A percentile compares a stretch with the other conserved stretches of the same genome.
Conservation (phyloP, 2,888 invertebrate species). For the Drosophila borealis region DNA sequence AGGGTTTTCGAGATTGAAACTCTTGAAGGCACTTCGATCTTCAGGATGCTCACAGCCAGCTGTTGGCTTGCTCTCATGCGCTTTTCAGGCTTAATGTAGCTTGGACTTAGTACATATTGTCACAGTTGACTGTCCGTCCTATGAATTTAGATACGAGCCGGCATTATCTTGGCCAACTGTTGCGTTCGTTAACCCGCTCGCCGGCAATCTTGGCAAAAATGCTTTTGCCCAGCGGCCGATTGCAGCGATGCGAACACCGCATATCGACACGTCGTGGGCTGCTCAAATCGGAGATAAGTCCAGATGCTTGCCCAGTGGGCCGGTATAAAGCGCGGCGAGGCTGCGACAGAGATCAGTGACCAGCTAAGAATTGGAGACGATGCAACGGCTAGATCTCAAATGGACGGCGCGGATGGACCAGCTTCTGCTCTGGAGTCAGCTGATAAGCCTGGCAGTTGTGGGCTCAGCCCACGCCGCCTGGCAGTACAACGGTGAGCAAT, state of each 20-base stretch:
- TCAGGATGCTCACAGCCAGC: too few relatives aligned
- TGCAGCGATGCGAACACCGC: slow-evolving; percentile 13
- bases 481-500: slow-evolving; percentile 43
- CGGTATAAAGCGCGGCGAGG: slow-evolving; percentile 29
- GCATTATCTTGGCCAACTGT: slow-evolving; percentile 1
- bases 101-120: too few relatives aligned
- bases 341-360: slow-evolving; percentile 2
- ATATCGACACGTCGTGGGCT: slow-evolving; percentile 39
- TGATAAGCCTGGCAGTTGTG: slow-evolving; percentile 11
- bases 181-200: slow-evolving; percentile 15
- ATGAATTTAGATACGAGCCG: background rate
- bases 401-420: background rate
- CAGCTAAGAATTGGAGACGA: slow-evolving; percentile 1
- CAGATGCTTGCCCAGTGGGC: background rate
- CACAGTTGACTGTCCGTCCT: too few relatives aligned
- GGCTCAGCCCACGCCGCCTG: slow-evolving; percentile 20
- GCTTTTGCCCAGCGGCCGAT: slow-evolving; percentile 5
- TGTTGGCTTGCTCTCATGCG: too few relatives aligned
- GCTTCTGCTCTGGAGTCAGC: slow-evolving; percentile 9
- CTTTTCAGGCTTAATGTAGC: too few relatives aligned
- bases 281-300: slow-evolving; percentile 8
- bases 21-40: too few relatives aligned
- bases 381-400: slow-evolving; percentile 3
- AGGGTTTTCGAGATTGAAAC: too few relatives aligned
- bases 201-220: slow-evolving; percentile 16